Conservation (phyloP, 2,113 vertebrate genomes). For the Amphiprion percula region DNA sequence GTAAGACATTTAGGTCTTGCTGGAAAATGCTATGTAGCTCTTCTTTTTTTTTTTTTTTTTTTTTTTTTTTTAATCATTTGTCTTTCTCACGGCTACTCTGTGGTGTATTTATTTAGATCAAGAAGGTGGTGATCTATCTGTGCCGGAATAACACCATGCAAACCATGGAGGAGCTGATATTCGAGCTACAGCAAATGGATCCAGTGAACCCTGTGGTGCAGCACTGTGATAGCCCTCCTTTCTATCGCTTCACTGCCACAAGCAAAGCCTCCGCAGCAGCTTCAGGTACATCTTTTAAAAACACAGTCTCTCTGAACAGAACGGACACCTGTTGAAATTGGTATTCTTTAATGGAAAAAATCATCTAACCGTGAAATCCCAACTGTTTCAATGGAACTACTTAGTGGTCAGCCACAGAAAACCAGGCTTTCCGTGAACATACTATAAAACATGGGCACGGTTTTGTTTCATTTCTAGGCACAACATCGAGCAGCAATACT, state of each 20-base stretch:
- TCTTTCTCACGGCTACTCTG: background rate
- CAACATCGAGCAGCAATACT: constrained; percentile 95
- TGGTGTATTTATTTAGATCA: constrained; percentile 86
- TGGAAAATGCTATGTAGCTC: background rate
- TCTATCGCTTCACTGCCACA: constrained; percentile 94
- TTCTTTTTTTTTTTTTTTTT: background rate
- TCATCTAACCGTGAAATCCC: constrained; percentile 18
- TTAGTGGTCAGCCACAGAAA: constrained; percentile 2
- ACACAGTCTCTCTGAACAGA: too few relatives aligned
- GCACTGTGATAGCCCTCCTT: constrained; percentile 96
- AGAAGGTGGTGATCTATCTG: constrained; percentile 96
- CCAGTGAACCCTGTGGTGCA: constrained; percentile 96
- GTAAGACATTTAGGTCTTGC: constrained; percentile 77
- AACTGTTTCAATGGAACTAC: constrained; percentile 1
- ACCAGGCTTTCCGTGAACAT: background rate
- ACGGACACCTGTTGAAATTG: background rate
- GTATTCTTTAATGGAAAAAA: background rate
- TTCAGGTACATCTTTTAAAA: constrained; percentile 85
- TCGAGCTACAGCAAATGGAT: constrained; percentile 96
- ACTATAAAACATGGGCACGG: background rate
- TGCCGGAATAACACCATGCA: constrained; percentile 97
- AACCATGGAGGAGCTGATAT: constrained; percentile 96
- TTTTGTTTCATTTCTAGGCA: constrained; percentile 83
- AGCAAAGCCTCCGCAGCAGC: constrained; percentile 90
- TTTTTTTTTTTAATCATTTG: background rate